A percentile compares a stretch with the other conserved stretches of the same genome.
Evolutionary conservation across 2,888 invertebrate genomes (phyloP).

Genomic region (Megaustenia siamemsis): DNA sequence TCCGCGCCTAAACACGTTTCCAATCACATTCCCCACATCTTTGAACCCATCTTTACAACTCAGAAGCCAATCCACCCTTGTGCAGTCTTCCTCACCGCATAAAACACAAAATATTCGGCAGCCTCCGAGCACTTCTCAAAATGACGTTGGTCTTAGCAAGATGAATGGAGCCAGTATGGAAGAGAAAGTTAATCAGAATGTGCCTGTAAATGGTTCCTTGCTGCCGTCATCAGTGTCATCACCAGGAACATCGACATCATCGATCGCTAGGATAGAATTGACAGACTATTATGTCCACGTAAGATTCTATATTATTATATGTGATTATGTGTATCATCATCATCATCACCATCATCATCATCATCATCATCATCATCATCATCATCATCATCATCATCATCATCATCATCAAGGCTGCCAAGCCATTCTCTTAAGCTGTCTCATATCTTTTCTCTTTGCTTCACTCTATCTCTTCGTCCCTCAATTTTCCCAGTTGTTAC

Average conservation of each 20-base stretch:
- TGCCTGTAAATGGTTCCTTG: slow-evolving; percentile 35
- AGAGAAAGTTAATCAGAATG: slow-evolving; percentile 24
- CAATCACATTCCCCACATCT: neutral
- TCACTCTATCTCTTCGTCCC: no score
- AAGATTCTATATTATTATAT: no score
- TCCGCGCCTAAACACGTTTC: slow-evolving; percentile 19
- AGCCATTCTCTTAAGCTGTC: no score
- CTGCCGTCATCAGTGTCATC: neutral
- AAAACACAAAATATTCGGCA: neutral
- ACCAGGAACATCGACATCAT: no score
- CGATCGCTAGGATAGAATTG: no score
- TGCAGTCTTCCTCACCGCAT: neutral
- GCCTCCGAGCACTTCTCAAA: neutral
- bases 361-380: neutral
- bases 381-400: neutral
- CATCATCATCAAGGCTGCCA: neutral
- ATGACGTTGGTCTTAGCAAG: neutral
- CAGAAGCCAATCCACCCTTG: neutral
- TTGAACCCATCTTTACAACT: slow-evolving; percentile 42
- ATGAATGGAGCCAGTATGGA: neutral
- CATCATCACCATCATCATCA: neutral
- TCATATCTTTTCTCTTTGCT: no score
- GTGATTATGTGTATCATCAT: no score
- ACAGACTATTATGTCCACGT: no score
- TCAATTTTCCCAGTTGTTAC: no score